These are phyloP conservation scores for Pheosia gnoma DNA, from an alignment of 2,888 invertebrate species.

Conservation along the genomic window DNA sequence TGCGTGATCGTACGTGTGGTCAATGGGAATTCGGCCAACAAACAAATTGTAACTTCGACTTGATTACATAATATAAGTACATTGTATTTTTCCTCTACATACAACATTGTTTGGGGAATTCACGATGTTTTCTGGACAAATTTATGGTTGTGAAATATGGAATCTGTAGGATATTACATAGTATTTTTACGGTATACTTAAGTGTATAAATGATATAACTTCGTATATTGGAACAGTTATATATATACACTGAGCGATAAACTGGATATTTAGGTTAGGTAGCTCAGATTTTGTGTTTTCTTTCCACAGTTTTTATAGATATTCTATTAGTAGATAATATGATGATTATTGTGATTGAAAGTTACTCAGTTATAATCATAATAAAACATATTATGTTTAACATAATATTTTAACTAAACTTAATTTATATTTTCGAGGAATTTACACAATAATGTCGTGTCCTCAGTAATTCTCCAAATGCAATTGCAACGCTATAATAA, in stretches of 20 bases:
- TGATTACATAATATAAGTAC: slow-evolving; percentile 34
- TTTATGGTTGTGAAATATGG: neutral
- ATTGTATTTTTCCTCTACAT: slow-evolving; percentile 5
- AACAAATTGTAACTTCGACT: slow-evolving; percentile 40
- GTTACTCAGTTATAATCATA: too few species aligned
- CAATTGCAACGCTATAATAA: slow-evolving; percentile 53
- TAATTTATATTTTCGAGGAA: slow-evolving; percentile 9
- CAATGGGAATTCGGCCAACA: slow-evolving; percentile 62
- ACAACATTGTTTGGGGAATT: slow-evolving; percentile 3
- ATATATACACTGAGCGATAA: too few species aligned
- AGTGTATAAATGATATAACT: neutral
- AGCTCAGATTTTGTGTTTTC: too few species aligned
- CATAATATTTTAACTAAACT: too few species aligned
- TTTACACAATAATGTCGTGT: slow-evolving; percentile 32
- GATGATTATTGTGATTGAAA: too few species aligned
- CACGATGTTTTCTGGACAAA: neutral
- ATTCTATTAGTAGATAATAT: too few species aligned
- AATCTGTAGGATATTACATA: neutral
- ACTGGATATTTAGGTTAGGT: too few species aligned
- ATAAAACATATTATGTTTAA: too few species aligned
- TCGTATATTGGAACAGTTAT: too few species aligned
- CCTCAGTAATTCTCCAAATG: slow-evolving; percentile 43
- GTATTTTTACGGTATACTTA: neutral
- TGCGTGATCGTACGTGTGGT: slow-evolving; percentile 72
- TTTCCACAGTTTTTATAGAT: too few species aligned